Evolutionary conservation across 2,113 vertebrate genomes (phyloP).

Genomic region (Catharus fuscescens): DNA sequence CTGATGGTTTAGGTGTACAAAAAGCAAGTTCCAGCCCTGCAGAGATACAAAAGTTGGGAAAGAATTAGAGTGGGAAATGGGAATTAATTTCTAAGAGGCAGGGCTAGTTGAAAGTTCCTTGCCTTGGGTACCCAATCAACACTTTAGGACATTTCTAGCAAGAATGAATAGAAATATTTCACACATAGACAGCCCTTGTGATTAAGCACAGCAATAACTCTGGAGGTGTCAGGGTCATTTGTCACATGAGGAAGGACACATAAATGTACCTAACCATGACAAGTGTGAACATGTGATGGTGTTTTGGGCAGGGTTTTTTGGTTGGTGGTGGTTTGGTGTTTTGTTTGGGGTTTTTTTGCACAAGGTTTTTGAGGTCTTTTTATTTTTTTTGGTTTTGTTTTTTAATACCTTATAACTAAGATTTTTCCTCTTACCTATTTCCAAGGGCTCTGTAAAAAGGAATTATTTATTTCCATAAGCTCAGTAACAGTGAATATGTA

Average conservation of each 20-base stretch:
- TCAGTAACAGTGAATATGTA: neutral
- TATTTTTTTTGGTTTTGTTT: neutral
- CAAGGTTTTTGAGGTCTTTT: fast-evolving
- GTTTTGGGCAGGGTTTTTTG: neutral
- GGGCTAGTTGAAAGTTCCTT: neutral
- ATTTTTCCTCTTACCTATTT: neutral
- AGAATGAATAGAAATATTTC: neutral
- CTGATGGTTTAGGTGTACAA: neutral
- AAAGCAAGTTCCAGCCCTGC: neutral
- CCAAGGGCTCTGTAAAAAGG: neutral
- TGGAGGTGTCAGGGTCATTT: neutral
- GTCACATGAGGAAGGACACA: neutral
- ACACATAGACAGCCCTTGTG: neutral
- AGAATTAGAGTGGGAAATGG: neutral
- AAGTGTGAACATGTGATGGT: neutral
- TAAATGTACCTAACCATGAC: neutral
- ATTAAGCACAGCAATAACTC: neutral
- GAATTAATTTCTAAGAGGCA: neutral
- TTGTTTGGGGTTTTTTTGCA: fast-evolving
- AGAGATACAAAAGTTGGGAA: neutral
- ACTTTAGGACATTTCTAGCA: neutral
- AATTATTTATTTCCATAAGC: neutral
- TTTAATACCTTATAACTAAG: neutral
- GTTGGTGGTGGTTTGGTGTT: neutral
- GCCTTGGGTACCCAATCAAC: neutral